Percentiles rank a stretch among this genome's conserved stretches.
These are phyloP conservation scores for Drosophila histrio DNA, from an alignment of 2,888 invertebrate species.

Conservation along the genomic window DNA sequence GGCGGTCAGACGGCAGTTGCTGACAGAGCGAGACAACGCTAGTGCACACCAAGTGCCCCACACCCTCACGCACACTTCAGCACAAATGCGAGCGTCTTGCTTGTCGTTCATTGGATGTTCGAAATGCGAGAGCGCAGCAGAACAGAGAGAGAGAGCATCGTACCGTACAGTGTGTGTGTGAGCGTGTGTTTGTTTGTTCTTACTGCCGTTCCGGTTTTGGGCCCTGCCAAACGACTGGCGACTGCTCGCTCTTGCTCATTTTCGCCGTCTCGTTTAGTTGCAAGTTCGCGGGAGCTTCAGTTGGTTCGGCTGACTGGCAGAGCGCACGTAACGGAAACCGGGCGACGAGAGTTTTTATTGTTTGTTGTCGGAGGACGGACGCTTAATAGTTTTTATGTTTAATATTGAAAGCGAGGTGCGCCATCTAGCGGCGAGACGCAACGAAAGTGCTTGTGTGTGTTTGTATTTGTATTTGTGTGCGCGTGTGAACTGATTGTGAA, in stretches of 20 bases:
- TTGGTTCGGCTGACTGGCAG: conserved; percentile 67
- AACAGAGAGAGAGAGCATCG: conserved; percentile 38
- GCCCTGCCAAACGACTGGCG: conserved; percentile 19
- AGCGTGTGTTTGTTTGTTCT: conserved; percentile 31
- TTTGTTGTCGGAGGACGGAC: conserved; percentile 28
- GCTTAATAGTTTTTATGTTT: conserved; percentile 43
- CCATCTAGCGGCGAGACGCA: conserved; percentile 45
- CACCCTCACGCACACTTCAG: conserved; percentile 30
- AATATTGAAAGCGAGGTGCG: conserved; percentile 33
- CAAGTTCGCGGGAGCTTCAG: conserved; percentile 67
- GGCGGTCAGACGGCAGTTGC: conserved; percentile 35
- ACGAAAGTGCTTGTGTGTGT: conserved; percentile 8
- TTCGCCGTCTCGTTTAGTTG: conserved; percentile 63
- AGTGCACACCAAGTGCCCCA: conserved; percentile 24
- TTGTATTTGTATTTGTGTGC: conserved; percentile 10
- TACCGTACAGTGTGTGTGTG: background rate
- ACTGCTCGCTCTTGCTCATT: conserved; percentile 53
- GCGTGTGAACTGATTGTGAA: conserved; percentile 38
- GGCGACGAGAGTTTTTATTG: conserved; percentile 62
- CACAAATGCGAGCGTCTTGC: conserved; percentile 31
- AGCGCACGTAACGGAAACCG: conserved; percentile 64
- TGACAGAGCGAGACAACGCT: conserved; percentile 56
- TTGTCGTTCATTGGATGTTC: conserved; percentile 65
- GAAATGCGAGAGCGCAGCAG: conserved; percentile 52
- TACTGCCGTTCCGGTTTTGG: conserved; percentile 59